Percentiles rank a stretch among this genome's conserved stretches.
phyloP scores from a whole-genome alignment of 2,113 vertebrate genomes.

The Myanophis thanlyinensis region DNA sequence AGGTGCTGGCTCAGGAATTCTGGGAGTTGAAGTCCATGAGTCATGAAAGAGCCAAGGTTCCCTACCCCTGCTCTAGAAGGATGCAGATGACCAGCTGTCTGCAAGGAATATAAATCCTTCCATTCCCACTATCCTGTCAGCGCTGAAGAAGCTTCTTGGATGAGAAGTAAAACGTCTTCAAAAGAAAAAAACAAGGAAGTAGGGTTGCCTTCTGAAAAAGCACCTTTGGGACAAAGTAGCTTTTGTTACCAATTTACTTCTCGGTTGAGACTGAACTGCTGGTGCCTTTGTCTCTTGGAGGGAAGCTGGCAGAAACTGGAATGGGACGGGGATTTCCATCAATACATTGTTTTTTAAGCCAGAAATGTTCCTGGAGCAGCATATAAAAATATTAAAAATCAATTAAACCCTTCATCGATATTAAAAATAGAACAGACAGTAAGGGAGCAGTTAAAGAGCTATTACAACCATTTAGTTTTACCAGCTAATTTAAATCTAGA shows the following conservation, averaged over 20 bases:
- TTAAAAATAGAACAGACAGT: not conserved
- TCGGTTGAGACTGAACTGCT: not conserved
- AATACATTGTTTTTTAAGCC: not conserved
- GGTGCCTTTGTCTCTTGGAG: not conserved
- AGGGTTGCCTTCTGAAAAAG: no score
- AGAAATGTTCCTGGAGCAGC: not conserved
- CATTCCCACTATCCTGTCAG: no score
- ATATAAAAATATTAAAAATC: not conserved
- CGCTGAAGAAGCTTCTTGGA: no score
- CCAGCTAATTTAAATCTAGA: not conserved
- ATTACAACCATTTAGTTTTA: not conserved
- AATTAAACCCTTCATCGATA: not conserved
- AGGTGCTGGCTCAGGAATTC: no score
- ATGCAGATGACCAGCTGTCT: no score
- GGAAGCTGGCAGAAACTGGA: not conserved
- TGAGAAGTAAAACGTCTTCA: no score
- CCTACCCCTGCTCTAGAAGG: no score
- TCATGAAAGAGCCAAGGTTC: no score
- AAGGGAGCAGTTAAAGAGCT: not conserved
- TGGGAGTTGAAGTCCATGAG: no score
- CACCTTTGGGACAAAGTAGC: no score
- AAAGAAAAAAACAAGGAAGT: no score
- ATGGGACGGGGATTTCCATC: not conserved
- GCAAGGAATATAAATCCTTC: no score
- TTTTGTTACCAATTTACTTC: not conserved